phyloP scores from a whole-genome alignment of 2,888 invertebrate genomes.

The Apotomis capreana region DNA sequence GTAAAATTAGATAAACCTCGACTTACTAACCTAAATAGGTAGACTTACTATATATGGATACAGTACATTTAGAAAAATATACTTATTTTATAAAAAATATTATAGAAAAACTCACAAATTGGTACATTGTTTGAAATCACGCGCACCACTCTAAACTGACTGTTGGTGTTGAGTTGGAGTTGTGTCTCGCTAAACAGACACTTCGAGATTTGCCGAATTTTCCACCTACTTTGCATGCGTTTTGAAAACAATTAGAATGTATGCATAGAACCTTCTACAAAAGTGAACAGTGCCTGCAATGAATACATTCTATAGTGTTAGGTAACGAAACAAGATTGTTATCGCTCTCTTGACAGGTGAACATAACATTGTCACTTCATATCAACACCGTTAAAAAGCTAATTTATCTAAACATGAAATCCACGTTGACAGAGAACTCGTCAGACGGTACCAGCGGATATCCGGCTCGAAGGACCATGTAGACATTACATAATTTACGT shows the following conservation, averaged over 20 bases:
- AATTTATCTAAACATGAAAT: constrained; percentile 20
- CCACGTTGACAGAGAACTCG: constrained; percentile 2
- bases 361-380: constrained; percentile 16
- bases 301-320: constrained; percentile 12
- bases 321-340: constrained; percentile 9
- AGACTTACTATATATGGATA: too few species aligned
- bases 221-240: too few species aligned
- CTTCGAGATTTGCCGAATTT: too few species aligned
- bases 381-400: constrained; percentile 11
- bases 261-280: background rate
- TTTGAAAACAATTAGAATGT: background rate
- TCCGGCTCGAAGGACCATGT: constrained; percentile 33
- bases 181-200: too few species aligned
- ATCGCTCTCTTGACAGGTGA: constrained; percentile 1
- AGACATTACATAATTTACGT: constrained; percentile 2
- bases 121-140: too few species aligned
- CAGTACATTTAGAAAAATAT: too few species aligned
- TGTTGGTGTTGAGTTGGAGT: too few species aligned
- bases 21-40: too few species aligned
- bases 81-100: too few species aligned
- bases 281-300: background rate
- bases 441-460: constrained; percentile 3
- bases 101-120: too few species aligned
- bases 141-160: too few species aligned
- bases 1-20: too few species aligned